These are phyloP conservation scores for Periophthalmus modestus DNA, from an alignment of 2,113 vertebrate species.

Conservation along the genomic window DNA sequence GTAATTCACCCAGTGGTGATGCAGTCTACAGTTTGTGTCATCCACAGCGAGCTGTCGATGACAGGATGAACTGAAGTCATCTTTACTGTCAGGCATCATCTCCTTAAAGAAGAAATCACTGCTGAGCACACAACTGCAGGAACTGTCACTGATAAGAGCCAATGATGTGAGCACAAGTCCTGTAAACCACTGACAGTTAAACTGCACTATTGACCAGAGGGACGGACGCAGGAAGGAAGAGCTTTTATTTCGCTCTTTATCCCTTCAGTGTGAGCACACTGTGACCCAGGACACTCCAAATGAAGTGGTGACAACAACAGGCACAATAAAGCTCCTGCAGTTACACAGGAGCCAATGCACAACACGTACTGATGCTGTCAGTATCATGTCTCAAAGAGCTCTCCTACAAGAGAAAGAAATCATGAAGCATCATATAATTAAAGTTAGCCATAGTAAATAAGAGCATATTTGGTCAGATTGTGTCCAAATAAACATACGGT, in stretches of 20 bases:
- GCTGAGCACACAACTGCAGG: not conserved
- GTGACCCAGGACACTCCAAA: not conserved
- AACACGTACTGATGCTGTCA: not conserved
- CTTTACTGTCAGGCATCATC: slow-evolving; percentile 11
- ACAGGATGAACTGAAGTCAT: slow-evolving; percentile 18
- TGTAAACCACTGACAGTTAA: slow-evolving; percentile 5
- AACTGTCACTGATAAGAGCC: slow-evolving; percentile 11
- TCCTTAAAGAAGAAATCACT: slow-evolving; percentile 9
- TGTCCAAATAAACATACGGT: not conserved
- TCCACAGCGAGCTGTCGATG: slow-evolving; percentile 19
- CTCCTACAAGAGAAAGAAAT: not conserved
- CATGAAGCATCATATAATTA: not conserved
- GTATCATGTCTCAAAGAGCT: not conserved
- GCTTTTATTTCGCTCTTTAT: slow-evolving; percentile 4
- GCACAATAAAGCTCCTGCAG: not conserved
- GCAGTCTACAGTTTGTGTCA: slow-evolving; percentile 29
- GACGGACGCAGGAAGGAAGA: slow-evolving; percentile 1
- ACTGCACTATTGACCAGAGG: not conserved
- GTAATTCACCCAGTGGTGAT: slow-evolving; percentile 29
- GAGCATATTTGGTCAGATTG: too few species aligned
- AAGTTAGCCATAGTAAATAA: not conserved
- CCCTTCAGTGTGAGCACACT: not conserved
- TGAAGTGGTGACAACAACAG: slow-evolving; percentile 5
- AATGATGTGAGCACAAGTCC: not conserved
- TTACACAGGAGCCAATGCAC: not conserved